Evolutionary conservation across 2,797 vertebrate genomes (phyloP).

Genomic region (Pangasius djambal): DNA sequence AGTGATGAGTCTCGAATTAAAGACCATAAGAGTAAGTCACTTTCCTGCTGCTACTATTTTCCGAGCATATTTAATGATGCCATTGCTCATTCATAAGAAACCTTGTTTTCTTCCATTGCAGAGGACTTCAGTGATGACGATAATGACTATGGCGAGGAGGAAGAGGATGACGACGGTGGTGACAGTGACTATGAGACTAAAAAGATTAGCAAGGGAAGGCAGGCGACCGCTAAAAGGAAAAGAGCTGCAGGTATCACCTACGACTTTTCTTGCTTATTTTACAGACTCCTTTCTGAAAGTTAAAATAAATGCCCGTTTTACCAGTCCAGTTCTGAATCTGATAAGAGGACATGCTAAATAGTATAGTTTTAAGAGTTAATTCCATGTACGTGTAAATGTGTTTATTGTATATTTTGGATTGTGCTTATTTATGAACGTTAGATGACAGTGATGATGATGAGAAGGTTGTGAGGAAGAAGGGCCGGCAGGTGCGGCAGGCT

Average conservation of each 20-base stretch:
- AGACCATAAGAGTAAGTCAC: slow-evolving; percentile 59
- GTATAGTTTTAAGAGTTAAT: not conserved
- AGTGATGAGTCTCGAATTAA: slow-evolving; percentile 56
- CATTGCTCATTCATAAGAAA: not conserved
- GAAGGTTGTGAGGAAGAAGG: slow-evolving; percentile 91
- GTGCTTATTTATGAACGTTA: slow-evolving; percentile 53
- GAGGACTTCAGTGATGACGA: slow-evolving; percentile 88
- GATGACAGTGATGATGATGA: slow-evolving; percentile 97
- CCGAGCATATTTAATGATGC: not conserved
- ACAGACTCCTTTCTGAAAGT: not conserved
- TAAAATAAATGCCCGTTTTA: not conserved
- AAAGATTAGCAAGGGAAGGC: slow-evolving; percentile 86
- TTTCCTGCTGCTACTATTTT: not conserved
- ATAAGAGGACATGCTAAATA: not conserved
- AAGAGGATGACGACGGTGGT: slow-evolving; percentile 79
- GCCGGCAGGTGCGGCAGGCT: slow-evolving; percentile 93
- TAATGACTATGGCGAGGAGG: slow-evolving; percentile 81
- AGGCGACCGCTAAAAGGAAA: slow-evolving; percentile 85
- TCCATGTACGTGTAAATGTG: not conserved
- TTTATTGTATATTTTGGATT: not conserved
- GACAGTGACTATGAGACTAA: slow-evolving; percentile 88
- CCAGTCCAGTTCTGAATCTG: not conserved
- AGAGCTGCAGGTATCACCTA: slow-evolving; percentile 77
- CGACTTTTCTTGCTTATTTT: not conserved
- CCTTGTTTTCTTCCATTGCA: slow-evolving; percentile 49